Percentiles rank a stretch among this genome's conserved stretches.
Conservation (phyloP, 2,113 vertebrate species). For the Corythornis madagascariensis region DNA sequence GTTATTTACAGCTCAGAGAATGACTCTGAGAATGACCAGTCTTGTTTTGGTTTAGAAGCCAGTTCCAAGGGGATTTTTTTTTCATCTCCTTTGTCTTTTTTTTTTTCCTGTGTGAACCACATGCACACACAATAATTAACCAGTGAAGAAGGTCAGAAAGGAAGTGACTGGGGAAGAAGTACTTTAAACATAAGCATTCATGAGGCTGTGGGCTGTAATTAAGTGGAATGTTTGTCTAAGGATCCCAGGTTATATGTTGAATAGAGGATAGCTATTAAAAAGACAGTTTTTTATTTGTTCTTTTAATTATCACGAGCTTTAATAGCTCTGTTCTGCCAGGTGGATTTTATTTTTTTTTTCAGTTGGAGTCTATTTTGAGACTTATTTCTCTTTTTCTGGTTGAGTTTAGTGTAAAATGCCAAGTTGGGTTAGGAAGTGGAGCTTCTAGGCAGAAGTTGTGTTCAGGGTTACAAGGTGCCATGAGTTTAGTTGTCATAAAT, state of each 20-base stretch:
- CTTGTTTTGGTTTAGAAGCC: conserved; percentile 33
- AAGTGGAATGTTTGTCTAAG: conserved; percentile 21
- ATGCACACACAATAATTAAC: conserved; percentile 42
- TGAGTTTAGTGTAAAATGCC: background rate
- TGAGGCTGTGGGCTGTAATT: conserved; percentile 35
- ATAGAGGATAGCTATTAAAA: conserved; percentile 7
- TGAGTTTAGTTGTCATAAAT: background rate
- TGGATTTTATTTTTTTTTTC: background rate
- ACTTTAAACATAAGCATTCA: conserved; percentile 17
- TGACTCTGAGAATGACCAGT: background rate
- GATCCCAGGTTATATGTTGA: background rate
- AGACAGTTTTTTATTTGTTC: conserved; percentile 4
- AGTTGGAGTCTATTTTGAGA: background rate
- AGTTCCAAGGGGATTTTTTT: conserved; percentile 12
- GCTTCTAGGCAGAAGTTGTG: background rate
- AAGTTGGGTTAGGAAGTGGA: background rate
- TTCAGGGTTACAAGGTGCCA: background rate
- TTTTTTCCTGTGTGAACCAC: background rate
- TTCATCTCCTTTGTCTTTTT: background rate
- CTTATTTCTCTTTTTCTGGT: background rate
- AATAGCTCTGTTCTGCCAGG: background rate
- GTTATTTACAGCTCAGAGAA: background rate
- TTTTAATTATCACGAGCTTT: conserved; percentile 18
- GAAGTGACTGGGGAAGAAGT: conserved; percentile 27
- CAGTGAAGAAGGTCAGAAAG: conserved; percentile 35